Evolutionary conservation across 2,888 invertebrate species (phyloP).

Genomic region (Ramazzottius varieornatus): DNA sequence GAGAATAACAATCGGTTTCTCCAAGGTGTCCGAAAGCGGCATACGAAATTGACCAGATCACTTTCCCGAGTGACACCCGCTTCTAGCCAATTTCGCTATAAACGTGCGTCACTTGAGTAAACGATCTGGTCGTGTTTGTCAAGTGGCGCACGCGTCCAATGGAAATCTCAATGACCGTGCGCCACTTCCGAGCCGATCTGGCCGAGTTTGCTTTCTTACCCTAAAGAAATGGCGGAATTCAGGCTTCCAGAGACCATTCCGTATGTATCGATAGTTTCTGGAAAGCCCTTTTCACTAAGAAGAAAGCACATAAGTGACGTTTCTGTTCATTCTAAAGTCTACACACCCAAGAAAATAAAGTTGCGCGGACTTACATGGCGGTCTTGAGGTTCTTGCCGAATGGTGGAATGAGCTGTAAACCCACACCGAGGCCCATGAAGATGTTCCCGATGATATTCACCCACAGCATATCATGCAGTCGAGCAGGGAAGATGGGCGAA

Average conservation of each 20-base stretch:
- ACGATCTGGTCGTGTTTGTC: too few relatives aligned
- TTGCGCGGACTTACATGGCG: not conserved
- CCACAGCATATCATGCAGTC: slow-evolving; percentile 11
- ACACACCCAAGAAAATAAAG: not conserved
- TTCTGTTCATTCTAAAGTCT: not conserved
- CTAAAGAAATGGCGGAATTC: slow-evolving; percentile 65
- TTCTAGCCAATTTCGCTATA: too few relatives aligned
- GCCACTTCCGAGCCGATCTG: too few relatives aligned
- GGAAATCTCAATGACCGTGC: too few relatives aligned
- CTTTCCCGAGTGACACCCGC: too few relatives aligned
- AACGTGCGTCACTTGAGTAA: too few relatives aligned
- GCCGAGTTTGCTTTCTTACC: slow-evolving; percentile 28
- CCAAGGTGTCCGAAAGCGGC: too few relatives aligned
- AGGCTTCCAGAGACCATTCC: slow-evolving; percentile 66
- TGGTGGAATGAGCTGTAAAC: slow-evolving; percentile 5
- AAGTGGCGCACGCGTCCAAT: too few relatives aligned
- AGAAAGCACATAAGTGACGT: not conserved
- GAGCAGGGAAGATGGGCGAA: slow-evolving; percentile 14
- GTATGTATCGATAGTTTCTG: slow-evolving; percentile 60
- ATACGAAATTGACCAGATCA: too few relatives aligned
- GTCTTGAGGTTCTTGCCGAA: slow-evolving; percentile 3
- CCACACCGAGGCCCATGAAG: slow-evolving; percentile 5
- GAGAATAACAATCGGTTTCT: too few relatives aligned
- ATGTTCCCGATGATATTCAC: slow-evolving; percentile 4
- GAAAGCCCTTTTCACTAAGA: slow-evolving; percentile 27